Conservation (phyloP, 2,113 vertebrate species). For the Varanus komodoensis region DNA sequence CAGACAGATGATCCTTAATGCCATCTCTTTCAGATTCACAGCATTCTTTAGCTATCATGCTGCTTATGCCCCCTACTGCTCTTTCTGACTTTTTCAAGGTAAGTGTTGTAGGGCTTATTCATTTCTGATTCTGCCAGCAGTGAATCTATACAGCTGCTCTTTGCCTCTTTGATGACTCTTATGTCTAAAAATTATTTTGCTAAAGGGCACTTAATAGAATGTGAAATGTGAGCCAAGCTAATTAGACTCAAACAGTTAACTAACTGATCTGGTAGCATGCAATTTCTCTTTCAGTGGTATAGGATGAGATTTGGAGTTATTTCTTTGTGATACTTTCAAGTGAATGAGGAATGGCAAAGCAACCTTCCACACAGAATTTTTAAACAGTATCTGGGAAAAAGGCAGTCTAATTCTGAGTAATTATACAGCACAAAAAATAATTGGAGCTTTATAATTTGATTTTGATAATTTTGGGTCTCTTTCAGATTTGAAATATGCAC, state of each 20-base stretch:
- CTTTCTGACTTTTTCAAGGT: background rate
- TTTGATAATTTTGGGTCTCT: accelerated
- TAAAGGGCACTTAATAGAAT: background rate
- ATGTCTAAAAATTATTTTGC: background rate
- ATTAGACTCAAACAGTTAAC: accelerated
- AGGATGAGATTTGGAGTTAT: accelerated
- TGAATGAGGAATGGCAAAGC: background rate
- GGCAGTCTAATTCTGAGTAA: background rate
- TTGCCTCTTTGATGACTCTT: background rate
- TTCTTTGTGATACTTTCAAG: background rate
- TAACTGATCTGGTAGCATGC: background rate
- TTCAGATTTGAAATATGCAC: too few species aligned
- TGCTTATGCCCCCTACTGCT: background rate
- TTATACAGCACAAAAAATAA: background rate
- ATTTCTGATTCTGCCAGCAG: background rate
- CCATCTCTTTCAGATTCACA: background rate
- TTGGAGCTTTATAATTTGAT: background rate
- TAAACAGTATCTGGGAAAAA: background rate
- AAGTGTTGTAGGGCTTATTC: background rate
- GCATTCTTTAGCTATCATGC: background rate
- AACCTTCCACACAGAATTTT: background rate
- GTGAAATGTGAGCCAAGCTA: accelerated
- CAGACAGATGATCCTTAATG: background rate
- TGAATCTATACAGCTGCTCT: background rate
- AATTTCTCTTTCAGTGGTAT: background rate